Evolutionary conservation across 2,888 invertebrate species (phyloP), one percentile per base, ranked within the genome.

Genomic region (Mesochorus sp.): DNA sequence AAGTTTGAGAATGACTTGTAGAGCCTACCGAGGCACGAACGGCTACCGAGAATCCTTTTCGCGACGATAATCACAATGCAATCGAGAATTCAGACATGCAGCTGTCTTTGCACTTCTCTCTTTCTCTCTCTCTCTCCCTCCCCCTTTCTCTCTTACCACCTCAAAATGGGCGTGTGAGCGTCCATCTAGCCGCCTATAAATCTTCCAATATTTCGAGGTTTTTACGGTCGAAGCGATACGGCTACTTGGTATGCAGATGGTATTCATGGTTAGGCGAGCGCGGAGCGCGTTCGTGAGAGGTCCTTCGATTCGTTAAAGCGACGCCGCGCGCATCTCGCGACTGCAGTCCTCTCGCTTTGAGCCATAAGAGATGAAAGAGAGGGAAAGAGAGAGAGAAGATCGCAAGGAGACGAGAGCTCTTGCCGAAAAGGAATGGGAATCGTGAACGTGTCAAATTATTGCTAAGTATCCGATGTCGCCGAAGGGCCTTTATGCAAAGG

Each of bases 391-490:
- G n/a, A 71, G 53, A 26, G 49, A 17, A 0, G 3, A 17, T 73
- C 73, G 59, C 61, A 55, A 55, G 21, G 57, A 39, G 17, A 39
- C 34, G 70, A 74, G 64, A 28, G 49, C 47, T 37, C 61, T 28
- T 10, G 66, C 76, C 66, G 62, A 72, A 77, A 53, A 75, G 72
- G 70, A 79, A 62, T 61, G 64, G 44, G 74, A 78, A 79, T 76
- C 74, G 80, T 78, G 79, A 79, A 81, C 76, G 80, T 81, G 81
- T 81, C 81, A 81, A 81, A 81, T 81, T 81, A 81, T 81, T 76
- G 80, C 81, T 78, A 81, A 81, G 80, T 80, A 81, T 76, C 59
- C 79, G 21, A 59, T 75, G 81, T 79, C 79, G 71, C 79, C 74
- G 66, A 55, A 24, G 71, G 79, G 77, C 75, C 53, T 75, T 81